A percentile compares a stretch with the other conserved stretches of the same genome.
Evolutionary conservation across 2,113 vertebrate species (phyloP).

Genomic region (Thryonomys swinderianus): DNA sequence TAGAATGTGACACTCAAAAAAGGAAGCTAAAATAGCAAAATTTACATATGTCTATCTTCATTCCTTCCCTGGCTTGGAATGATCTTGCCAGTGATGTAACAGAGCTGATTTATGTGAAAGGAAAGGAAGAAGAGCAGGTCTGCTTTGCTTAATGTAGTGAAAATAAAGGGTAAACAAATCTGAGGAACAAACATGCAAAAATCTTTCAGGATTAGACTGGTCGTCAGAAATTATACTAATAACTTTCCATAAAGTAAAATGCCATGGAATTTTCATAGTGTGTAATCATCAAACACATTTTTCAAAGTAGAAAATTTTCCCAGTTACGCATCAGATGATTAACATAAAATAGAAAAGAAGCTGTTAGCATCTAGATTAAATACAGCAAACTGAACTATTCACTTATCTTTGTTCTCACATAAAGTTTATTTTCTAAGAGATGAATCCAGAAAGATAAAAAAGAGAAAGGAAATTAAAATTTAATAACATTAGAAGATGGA

Average conservation of each 20-base stretch:
- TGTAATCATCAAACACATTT: neutral
- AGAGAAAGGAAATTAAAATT: neutral
- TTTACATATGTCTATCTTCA: conserved; percentile 59
- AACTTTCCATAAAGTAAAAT: conserved; percentile 65
- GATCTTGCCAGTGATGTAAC: conserved; percentile 81
- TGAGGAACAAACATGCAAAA: conserved; percentile 58
- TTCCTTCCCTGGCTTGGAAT: conserved; percentile 77
- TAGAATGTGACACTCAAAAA: neutral
- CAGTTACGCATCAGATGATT: neutral
- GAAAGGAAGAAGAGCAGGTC: neutral
- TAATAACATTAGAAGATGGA: neutral
- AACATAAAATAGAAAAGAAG: conserved; percentile 35
- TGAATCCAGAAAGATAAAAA: conserved; percentile 10
- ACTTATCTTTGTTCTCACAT: conserved; percentile 1
- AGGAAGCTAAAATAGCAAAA: conserved; percentile 43
- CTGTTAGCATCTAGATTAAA: conserved; percentile 1
- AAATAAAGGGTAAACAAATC: conserved; percentile 69
- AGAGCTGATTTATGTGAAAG: conserved; percentile 73
- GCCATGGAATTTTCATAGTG: neutral
- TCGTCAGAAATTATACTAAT: conserved; percentile 6
- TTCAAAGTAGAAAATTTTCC: neutral
- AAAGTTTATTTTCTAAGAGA: neutral
- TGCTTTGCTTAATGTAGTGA: conserved; percentile 20
- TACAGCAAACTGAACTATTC: neutral
- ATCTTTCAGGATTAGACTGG: conserved; percentile 67